These are phyloP conservation scores for Arion vulgaris DNA, from an alignment of 1,140 invertebrate genomes.

Conservation along the genomic window DNA sequence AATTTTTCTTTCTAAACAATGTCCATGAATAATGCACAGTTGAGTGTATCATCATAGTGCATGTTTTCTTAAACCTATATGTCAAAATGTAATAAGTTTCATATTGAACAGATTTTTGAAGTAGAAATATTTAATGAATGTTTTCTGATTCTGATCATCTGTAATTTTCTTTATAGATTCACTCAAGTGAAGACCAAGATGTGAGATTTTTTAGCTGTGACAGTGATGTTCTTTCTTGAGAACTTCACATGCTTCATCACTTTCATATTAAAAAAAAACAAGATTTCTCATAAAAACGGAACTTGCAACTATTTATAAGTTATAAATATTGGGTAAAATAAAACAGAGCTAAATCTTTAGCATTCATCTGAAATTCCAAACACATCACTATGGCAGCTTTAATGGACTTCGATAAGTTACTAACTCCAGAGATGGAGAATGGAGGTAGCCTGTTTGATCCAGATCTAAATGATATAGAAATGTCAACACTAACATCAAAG, in stretches of 20 bases:
- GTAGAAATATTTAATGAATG: too few relatives aligned
- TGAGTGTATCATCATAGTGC: too few relatives aligned
- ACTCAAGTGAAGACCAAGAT: neutral
- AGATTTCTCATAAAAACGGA: neutral
- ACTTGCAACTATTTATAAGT: neutral
- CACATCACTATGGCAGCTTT: conserved; percentile 49
- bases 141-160: neutral
- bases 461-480: conserved; percentile 55
- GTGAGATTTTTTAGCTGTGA: neutral
- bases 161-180: neutral
- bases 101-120: too few relatives aligned
- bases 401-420: conserved; percentile 48
- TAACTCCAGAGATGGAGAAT: conserved; percentile 50
- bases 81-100: too few relatives aligned
- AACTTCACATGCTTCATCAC: neutral
- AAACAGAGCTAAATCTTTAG: neutral
- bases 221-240: neutral
- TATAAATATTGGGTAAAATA: neutral
- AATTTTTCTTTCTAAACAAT: too few relatives aligned
- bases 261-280: neutral
- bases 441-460: conserved; percentile 63
- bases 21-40: too few relatives aligned
- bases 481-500: conserved; percentile 39
- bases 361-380: neutral
- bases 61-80: too few relatives aligned